Evolutionary conservation across 2,113 vertebrate species (phyloP), one percentile per base, ranked within the genome.

Genomic region (Lagopus leucura): DNA sequence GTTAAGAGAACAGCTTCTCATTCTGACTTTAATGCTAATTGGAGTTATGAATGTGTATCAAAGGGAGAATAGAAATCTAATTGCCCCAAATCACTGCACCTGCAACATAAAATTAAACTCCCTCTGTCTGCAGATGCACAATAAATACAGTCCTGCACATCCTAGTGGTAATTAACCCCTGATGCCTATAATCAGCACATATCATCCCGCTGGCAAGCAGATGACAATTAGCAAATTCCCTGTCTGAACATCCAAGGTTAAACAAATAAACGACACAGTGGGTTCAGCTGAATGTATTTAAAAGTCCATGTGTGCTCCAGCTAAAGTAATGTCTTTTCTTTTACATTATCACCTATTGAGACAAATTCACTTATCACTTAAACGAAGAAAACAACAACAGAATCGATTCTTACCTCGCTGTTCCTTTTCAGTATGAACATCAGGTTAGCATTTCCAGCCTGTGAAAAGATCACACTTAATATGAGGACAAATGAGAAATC

Each of bases 371-470:
- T 54, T 84, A 67, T 48, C 42, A 40, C 25, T 88, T 83, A 63
- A 81, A 80, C 57, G 84, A 76, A 72, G 60, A 65, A 32, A 87
- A 63, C 42, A 76, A 78, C 71, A 87, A 86, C 3, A 1, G 45
- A 50, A 54, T 87, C 79, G 22, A 54, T 90, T 89, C 97, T 98
- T 98, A 99, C 99, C 99, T 99, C 98, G 17, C 98, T 99, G 98
- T 99, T 99, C 95, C 98, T 99, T 97, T 99, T 99, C 93, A 99
- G 97, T 95, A 98, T 97, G 94, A 99, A 98, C 95, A 98, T 98
- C 95, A 99, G 95, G 97, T 98, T 99, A 74, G 98, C 97, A 86
- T 98, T 99, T 97, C 98, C 98, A 97, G 98, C 99, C 99, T 99
- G 95, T 43, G 90, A 96, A 92, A 96, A 85, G 92, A 97, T 45